phyloP scores from a whole-genome alignment of 1,140 invertebrate genomes.

The Scaptodrosophila lebanonensis region DNA sequence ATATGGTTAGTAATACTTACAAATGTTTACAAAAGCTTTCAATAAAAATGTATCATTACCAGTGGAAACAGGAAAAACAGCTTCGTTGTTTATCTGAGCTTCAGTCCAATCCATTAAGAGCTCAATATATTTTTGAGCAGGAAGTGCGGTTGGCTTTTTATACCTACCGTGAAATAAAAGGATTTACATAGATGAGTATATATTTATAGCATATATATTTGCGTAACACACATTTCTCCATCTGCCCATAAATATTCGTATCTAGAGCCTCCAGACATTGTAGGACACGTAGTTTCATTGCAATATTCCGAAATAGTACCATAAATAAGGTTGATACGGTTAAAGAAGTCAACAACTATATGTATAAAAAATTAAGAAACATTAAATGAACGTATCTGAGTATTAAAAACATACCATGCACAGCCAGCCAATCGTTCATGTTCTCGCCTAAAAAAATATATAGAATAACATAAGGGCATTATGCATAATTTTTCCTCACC shows the following conservation, averaged over 20 bases:
- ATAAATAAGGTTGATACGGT: conserved; percentile 95
- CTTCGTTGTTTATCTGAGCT: conserved; percentile 94
- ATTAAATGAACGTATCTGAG: not conserved
- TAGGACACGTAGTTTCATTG: conserved; percentile 90
- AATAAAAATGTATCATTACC: conserved; percentile 28
- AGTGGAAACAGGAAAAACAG: conserved; percentile 87
- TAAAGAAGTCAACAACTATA: conserved; percentile 96
- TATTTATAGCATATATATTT: not conserved
- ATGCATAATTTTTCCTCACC: too few relatives aligned
- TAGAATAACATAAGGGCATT: too few relatives aligned
- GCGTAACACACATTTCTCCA: conserved; percentile 79
- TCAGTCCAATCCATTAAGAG: conserved; percentile 97
- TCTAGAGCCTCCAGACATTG: conserved; percentile 92
- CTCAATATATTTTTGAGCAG: conserved; percentile 92
- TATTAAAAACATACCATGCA: conserved; percentile 85
- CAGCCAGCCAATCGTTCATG: conserved; percentile 95
- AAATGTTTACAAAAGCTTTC: not conserved
- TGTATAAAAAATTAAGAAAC: conserved; percentile 42
- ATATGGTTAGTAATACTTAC: too few relatives aligned
- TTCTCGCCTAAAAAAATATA: too few relatives aligned
- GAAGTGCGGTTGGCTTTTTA: conserved; percentile 92
- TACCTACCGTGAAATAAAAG: conserved; percentile 79
- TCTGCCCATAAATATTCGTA: conserved; percentile 98
- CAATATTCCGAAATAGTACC: conserved; percentile 94
- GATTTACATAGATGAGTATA: not conserved